phyloP scores from a whole-genome alignment of 2,888 invertebrate genomes.

The Drosophila birchii region DNA sequence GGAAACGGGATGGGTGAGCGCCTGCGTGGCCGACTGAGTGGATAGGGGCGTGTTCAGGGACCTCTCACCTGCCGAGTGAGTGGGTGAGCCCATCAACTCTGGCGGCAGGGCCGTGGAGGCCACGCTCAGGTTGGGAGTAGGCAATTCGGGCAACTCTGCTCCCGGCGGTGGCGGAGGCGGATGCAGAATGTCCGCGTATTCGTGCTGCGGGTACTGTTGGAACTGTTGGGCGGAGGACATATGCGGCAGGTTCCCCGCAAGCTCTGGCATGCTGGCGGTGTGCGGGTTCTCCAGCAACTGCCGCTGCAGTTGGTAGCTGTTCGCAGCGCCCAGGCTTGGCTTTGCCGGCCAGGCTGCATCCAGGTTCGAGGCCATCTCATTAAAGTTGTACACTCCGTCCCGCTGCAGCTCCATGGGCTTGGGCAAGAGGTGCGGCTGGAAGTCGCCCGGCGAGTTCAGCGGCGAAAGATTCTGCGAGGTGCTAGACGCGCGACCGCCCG shows the following conservation, averaged over 20 bases:
- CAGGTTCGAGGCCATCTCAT: constrained; percentile 86
- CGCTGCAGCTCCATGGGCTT: constrained; percentile 81
- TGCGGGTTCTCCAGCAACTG: constrained; percentile 82
- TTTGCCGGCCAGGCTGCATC: constrained; percentile 86
- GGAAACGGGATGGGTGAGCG: constrained; percentile 77
- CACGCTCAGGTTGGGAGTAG: constrained; percentile 86
- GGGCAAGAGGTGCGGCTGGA: constrained; percentile 77
- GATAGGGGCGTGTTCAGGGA: constrained; percentile 81
- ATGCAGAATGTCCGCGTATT: constrained; percentile 69
- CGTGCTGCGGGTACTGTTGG: constrained; percentile 72
- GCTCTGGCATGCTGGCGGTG: constrained; percentile 50
- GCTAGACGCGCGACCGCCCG: constrained; percentile 77
- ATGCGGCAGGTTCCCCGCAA: constrained; percentile 56
- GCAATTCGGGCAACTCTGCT: constrained; percentile 82
- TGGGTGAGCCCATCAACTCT: constrained; percentile 82
- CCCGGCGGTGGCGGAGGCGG: constrained; percentile 58
- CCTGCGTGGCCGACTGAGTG: constrained; percentile 75
- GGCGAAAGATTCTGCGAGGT: constrained; percentile 84
- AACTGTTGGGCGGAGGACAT: constrained; percentile 57
- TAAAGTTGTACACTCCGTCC: constrained; percentile 86
- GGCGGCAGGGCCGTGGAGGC: constrained; percentile 85
- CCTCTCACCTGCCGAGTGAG: constrained; percentile 81
- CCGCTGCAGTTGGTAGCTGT: constrained; percentile 80
- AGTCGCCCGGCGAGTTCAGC: constrained; percentile 83
- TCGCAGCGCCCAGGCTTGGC: constrained; percentile 74